These are phyloP conservation scores for Rhinella marina DNA, from an alignment of 2,797 vertebrate species.

Conservation along the genomic window DNA sequence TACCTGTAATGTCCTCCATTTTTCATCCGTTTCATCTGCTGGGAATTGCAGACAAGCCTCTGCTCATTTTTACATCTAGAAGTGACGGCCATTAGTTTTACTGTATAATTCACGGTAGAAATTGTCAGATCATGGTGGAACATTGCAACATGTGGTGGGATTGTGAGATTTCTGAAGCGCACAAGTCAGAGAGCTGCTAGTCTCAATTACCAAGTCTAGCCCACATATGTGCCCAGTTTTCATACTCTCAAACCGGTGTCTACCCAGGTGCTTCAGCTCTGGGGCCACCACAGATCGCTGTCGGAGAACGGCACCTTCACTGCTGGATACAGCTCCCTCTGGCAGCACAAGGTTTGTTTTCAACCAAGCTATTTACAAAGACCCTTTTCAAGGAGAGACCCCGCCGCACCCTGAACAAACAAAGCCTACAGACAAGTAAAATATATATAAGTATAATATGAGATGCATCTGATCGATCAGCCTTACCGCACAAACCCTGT, in stretches of 20 bases:
- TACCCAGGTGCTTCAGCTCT: neutral
- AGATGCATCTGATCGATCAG: neutral
- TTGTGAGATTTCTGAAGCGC: neutral
- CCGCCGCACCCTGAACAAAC: neutral
- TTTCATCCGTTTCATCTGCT: no score
- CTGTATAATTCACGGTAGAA: no score
- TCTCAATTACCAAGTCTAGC: neutral
- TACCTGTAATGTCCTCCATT: no score
- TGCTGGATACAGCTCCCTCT: slow-evolving; percentile 40
- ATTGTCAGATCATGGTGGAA: neutral
- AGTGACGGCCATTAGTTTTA: no score
- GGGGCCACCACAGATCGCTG: neutral
- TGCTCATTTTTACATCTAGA: no score
- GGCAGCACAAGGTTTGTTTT: slow-evolving; percentile 50
- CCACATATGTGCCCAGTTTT: no score
- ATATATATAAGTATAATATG: neutral
- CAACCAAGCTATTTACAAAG: slow-evolving; percentile 35
- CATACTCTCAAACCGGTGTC: neutral
- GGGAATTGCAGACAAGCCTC: no score
- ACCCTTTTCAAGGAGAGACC: slow-evolving; percentile 49
- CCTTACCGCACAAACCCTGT: neutral
- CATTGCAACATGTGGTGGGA: neutral
- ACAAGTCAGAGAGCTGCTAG: no score
- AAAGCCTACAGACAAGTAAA: neutral
- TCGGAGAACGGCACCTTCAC: neutral